Evolutionary conservation across 2,888 invertebrate species (phyloP), one percentile per base, ranked within the genome.

Genomic region (Leucozona laternaria): DNA sequence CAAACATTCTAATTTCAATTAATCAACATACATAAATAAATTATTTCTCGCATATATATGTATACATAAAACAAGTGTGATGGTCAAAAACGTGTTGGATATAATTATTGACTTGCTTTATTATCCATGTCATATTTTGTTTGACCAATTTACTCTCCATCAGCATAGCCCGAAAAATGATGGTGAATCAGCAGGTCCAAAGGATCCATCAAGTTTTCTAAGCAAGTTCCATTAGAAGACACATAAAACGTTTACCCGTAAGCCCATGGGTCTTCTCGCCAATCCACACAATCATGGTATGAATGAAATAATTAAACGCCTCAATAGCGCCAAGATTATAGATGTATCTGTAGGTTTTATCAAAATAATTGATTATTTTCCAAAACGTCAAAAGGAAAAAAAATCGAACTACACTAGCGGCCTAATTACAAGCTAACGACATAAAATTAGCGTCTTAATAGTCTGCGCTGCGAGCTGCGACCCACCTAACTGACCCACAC

Each of bases 391-490:
- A 60, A 60, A 6, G 34, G 1, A 25, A 31, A 8, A 53, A 20
- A 1, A 48, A n/a, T 50, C 37, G 17, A 53, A 71, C 25, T 34
- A 43, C 25, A 3, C 11, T 25, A 37, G 48, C 17, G 45, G 66
- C 57, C 64, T 68, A 57, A 53, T 22, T 57, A 34, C 45, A 50
- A 40, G n/a, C 68, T 53, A 11, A 20, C 6, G 8, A 48, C 7
- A 22, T 22, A 17, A 60, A 25, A 76, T 81, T 71, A 48, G 13
- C 62, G 76, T 81, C 13, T 57, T 13, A 55, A 76, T 55, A 48
- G 15, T 40, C 2, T 37, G 20, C 22, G 11, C 2, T 31, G 31
- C 31, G 31, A 28, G 5, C 10, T 34, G 15, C 66, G 17, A 25
- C 53, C 68, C 53, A 68, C 25, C 68, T 53, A 22, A 50, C 34